A percentile compares a stretch with the other conserved stretches of the same genome.
phyloP scores from a whole-genome alignment of 2,888 invertebrate genomes.

The Patella depressa region DNA sequence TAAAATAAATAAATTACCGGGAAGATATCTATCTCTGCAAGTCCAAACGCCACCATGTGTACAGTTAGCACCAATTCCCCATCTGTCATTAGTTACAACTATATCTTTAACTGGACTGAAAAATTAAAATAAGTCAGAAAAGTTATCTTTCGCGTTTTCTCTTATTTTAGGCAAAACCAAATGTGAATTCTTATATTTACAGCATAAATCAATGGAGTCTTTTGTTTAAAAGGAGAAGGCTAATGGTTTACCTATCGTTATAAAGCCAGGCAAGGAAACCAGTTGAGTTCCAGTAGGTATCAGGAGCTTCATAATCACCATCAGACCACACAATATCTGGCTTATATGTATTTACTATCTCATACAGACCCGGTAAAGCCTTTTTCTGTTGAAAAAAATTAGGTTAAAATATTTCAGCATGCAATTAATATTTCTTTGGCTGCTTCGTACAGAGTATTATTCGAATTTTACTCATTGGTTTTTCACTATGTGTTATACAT shows the following conservation, averaged over 20 bases:
- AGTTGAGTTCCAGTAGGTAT: conserved; percentile 68
- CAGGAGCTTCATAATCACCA: conserved; percentile 78
- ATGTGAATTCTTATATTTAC: too few species aligned
- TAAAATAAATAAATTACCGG: conserved; percentile 74
- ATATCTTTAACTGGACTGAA: conserved; percentile 50
- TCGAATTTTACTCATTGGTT: too few species aligned
- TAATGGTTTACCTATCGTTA: conserved; percentile 61
- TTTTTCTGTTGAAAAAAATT: conserved; percentile 46
- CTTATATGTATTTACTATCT: conserved; percentile 71
- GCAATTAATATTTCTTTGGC: background rate
- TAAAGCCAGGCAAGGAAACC: conserved; percentile 71
- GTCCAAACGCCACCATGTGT: conserved; percentile 60
- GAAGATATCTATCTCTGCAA: conserved; percentile 74
- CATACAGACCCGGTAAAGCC: conserved; percentile 78
- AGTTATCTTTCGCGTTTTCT: too few species aligned
- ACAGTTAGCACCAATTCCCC: conserved; percentile 53
- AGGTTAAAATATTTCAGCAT: background rate
- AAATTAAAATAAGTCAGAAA: too few species aligned
- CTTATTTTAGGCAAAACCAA: too few species aligned
- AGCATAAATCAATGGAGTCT: too few species aligned
- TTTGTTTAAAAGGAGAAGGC: background rate
- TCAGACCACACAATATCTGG: conserved; percentile 68
- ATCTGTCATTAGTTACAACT: conserved; percentile 63
- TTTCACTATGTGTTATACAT: too few species aligned
- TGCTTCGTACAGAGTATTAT: conserved; percentile 27